Percentiles rank a stretch among this genome's conserved stretches.
These are phyloP conservation scores for Blastobasis adustella DNA, from an alignment of 2,888 invertebrate species.

Conservation along the genomic window DNA sequence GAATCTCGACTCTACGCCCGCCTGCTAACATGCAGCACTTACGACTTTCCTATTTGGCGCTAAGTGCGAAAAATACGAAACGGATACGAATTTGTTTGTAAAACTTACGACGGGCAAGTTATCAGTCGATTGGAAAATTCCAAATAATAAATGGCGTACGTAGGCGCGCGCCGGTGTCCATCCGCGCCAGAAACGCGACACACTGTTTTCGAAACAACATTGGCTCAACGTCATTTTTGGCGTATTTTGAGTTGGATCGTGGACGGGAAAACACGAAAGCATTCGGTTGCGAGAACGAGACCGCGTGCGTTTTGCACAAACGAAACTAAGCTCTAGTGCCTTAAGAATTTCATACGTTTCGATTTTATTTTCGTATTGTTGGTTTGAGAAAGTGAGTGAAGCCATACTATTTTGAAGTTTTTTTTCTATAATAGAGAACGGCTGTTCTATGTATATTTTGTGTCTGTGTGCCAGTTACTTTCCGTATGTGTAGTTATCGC, in stretches of 20 bases:
- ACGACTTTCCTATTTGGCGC: conserved; percentile 67
- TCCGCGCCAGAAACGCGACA: conserved; percentile 57
- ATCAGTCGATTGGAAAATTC: conserved; percentile 80
- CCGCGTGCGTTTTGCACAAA: conserved; percentile 30
- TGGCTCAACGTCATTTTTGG: conserved; percentile 73
- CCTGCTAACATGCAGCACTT: conserved; percentile 45
- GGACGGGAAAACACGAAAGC: conserved; percentile 73
- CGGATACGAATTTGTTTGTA: conserved; percentile 67
- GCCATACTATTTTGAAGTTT: conserved; percentile 72
- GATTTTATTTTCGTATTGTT: conserved; percentile 44
- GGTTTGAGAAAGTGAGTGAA: conserved; percentile 46
- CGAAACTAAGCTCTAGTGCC: conserved; percentile 54
- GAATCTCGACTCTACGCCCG: conserved; percentile 30
- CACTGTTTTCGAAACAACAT: conserved; percentile 71
- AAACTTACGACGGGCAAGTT: conserved; percentile 59
- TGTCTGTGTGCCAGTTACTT: conserved; percentile 49
- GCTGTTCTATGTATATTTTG: conserved; percentile 64
- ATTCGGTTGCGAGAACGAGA: conserved; percentile 65
- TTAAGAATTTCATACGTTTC: conserved; percentile 37
- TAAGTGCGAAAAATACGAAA: conserved; percentile 68
- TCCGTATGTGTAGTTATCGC: conserved; percentile 63
- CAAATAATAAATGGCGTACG: conserved; percentile 57
- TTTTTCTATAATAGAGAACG: conserved; percentile 61
- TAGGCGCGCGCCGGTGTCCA: conserved; percentile 55
- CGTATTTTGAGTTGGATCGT: conserved; percentile 73